Base-by-base conservation (phyloP, 2,888 invertebrate species). In the Trissoscelio sp. region DNA sequence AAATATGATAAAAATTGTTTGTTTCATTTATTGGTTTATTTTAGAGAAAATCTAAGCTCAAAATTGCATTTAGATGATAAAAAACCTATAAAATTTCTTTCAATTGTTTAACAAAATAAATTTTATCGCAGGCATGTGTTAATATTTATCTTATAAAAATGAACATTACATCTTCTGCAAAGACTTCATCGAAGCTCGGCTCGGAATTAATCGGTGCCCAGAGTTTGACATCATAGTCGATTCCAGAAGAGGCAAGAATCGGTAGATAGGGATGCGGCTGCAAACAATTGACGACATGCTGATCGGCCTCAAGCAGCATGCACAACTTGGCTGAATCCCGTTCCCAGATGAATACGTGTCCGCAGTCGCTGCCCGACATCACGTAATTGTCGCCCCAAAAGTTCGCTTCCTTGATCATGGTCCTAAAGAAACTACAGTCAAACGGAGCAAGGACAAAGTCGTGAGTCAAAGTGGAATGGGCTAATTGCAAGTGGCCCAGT, bases 321-420 rank as follows among this genome's bases (percentile, higher is more conserved):
- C 95, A 94, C 69, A 96, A 91, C 83, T 94, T 93, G 0, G 94
- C 95, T 0, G 95, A 94, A 51, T 94, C 92, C 37, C 95, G 93
- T 67, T 96, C 94, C 97, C 97, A 97, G 34, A 96, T 93, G 88
- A 97, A 97, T 11, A 97, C 95, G 88, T 97, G 96, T 0, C 97
- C 97, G 91, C 97, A 97, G 91, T 97, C 97, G 11, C 96, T 96
- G n/a, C 97, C 97, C 18, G 96, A 96, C 94, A 97, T 95, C 11
- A 97, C 94, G 91, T 94, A 95, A 85, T 95, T 92, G 85, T 95
- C 93, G 53, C 97, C 97, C 96, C 96, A 97, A 91, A 97, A 97
- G 75, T 95, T 94, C 2, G 96, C 95, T 90, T 97, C 96, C 91
- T 97, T 97, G 79, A 97, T 96, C 96, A 95, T 95, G 60, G 95